Conservation (phyloP, 2,888 invertebrate species). For the Epinotia ramella region DNA sequence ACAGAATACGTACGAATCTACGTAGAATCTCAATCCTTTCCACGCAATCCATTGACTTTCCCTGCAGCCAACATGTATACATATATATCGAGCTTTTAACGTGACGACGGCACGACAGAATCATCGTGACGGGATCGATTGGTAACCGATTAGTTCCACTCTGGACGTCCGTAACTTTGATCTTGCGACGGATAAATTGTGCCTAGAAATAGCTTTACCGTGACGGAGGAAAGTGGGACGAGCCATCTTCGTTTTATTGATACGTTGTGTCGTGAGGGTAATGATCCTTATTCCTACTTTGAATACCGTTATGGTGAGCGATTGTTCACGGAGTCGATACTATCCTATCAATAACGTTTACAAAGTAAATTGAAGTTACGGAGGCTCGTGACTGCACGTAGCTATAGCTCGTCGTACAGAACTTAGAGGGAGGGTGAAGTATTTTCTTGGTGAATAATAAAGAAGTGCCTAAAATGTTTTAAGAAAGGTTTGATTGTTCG, state of each 20-base stretch:
- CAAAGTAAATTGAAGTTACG: constrained; percentile 8
- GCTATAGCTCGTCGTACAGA: background rate
- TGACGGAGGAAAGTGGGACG: constrained; percentile 29
- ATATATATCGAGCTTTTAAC: constrained; percentile 51
- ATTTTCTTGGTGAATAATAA: too few species aligned
- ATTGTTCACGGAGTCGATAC: constrained; percentile 14
- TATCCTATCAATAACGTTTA: constrained; percentile 26
- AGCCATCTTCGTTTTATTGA: constrained; percentile 29
- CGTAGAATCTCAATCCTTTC: constrained; percentile 46
- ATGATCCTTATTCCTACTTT: constrained; percentile 27
- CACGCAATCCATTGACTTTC: constrained; percentile 62
- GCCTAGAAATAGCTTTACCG: constrained; percentile 21
- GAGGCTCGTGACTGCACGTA: constrained; percentile 3
- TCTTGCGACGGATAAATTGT: constrained; percentile 45
- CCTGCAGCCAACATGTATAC: constrained; percentile 48
- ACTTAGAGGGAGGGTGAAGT: background rate
- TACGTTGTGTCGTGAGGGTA: constrained; percentile 27
- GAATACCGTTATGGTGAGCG: constrained; percentile 18
- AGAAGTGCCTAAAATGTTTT: too few species aligned
- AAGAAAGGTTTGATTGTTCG: too few species aligned
- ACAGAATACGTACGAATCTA: background rate
- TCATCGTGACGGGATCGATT: constrained; percentile 58
- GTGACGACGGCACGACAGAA: constrained; percentile 60
- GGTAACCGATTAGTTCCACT: constrained; percentile 69
- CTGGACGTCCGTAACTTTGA: constrained; percentile 52